Conservation (phyloP, 1,140 invertebrate genomes). For the Drosophila sulfurigaster region DNA sequence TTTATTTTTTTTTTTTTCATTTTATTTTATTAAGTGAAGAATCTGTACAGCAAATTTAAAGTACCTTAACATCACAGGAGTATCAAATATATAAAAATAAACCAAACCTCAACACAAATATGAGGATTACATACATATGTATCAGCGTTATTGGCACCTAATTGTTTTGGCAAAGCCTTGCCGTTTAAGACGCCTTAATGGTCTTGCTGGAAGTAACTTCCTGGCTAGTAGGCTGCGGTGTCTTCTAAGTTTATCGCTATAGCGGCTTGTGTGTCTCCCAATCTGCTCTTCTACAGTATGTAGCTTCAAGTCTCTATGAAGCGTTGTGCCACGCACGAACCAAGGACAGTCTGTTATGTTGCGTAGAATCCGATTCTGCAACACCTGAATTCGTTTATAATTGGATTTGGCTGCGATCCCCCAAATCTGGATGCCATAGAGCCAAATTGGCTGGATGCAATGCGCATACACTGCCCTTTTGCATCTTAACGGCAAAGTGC, state of each 20-base stretch:
- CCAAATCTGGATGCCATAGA: conserved; percentile 1
- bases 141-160: too few species aligned
- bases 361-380: background rate
- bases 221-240: too few species aligned
- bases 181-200: conserved; percentile 12
- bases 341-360: conserved; percentile 3
- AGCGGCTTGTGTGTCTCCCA: conserved; percentile 10
- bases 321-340: background rate
- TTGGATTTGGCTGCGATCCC: background rate
- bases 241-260: conserved; percentile 1
- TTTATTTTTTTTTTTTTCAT: too few species aligned
- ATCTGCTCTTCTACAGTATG: background rate
- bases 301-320: background rate
- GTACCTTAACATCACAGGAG: too few species aligned
- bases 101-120: too few species aligned
- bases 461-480: conserved; percentile 9
- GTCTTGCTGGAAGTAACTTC: conserved; percentile 3
- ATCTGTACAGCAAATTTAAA: too few species aligned
- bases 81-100: too few species aligned
- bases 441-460: background rate
- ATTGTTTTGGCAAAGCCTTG: conserved; percentile 6
- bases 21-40: too few species aligned
- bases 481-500: background rate
- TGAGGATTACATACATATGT: too few species aligned
- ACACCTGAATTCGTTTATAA: background rate